These are phyloP conservation scores for Micromussa lordhowensis DNA, from an alignment of 92 coral and sea anemone species.

Conservation along the genomic window DNA sequence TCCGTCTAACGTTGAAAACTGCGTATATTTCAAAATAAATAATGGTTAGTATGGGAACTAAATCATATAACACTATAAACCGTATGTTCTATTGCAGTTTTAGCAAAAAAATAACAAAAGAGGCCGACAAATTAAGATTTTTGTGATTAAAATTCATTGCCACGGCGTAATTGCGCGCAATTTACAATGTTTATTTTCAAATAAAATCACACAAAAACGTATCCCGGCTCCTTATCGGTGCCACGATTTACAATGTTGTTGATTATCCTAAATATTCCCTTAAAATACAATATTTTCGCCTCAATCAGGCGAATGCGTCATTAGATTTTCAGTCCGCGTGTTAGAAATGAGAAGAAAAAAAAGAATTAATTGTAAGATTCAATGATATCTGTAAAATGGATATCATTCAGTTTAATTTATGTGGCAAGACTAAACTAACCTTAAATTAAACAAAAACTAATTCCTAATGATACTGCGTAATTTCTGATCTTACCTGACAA, in stretches of 20 bases:
- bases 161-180: not conserved
- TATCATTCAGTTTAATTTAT: not conserved
- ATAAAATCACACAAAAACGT: not conserved
- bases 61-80: not conserved
- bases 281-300: not conserved
- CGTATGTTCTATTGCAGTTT: not conserved
- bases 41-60: not conserved
- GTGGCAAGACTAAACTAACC: not conserved
- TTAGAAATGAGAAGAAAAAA: not conserved
- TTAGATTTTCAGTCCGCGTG: not conserved
- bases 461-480: not conserved
- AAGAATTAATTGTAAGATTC: not conserved
- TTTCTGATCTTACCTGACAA: slow-evolving; percentile 21
- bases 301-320: not conserved
- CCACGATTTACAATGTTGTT: not conserved
- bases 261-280: not conserved
- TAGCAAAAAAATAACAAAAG: not conserved
- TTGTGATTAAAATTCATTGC: not conserved
- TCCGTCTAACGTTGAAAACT: not conserved
- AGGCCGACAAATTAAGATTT: not conserved
- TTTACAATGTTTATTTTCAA: not conserved
- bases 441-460: not conserved
- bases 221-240: not conserved
- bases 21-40: not conserved
- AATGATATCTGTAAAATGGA: not conserved